Conservation (phyloP, 2,797 vertebrate species). For the Cynopterus sphinx region DNA sequence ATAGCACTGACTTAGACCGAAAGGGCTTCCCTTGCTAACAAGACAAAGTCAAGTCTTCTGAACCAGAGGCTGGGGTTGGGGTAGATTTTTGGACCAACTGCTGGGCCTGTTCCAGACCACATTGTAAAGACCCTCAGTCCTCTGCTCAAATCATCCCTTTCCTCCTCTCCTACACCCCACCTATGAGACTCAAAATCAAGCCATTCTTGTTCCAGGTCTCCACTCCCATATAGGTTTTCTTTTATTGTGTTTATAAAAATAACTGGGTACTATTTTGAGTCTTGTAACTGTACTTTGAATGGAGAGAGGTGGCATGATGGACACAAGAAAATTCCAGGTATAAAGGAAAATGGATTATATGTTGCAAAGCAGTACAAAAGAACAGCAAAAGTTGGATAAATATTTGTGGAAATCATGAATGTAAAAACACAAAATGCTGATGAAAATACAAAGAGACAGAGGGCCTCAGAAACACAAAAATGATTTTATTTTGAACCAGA, state of each 20-base stretch:
- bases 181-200: not conserved
- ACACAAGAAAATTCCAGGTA: not conserved
- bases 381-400: not conserved
- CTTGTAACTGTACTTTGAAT: not conserved
- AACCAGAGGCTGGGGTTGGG: not conserved
- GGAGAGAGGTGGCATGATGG: not conserved
- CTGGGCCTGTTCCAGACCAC: not conserved
- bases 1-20: not conserved
- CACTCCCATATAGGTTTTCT: not conserved
- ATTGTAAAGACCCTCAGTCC: not conserved
- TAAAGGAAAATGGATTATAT: not conserved
- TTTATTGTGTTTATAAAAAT: not conserved
- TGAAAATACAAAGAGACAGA: slow-evolving; percentile 30
- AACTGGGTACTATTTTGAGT: not conserved
- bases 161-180: too few relatives aligned
- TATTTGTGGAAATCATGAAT: not conserved
- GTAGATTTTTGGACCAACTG: not conserved
- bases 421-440: not conserved
- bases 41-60: not conserved
- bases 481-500: slow-evolving; percentile 72
- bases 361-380: not conserved
- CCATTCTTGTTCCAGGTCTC: not conserved
- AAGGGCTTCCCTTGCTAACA: not conserved
- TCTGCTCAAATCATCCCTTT: not conserved
- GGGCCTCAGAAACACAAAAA: slow-evolving; percentile 46